Evolutionary conservation across 2,113 vertebrate species (phyloP), one percentile per base, ranked within the genome.

Genomic region (Todiramphus chloris): DNA sequence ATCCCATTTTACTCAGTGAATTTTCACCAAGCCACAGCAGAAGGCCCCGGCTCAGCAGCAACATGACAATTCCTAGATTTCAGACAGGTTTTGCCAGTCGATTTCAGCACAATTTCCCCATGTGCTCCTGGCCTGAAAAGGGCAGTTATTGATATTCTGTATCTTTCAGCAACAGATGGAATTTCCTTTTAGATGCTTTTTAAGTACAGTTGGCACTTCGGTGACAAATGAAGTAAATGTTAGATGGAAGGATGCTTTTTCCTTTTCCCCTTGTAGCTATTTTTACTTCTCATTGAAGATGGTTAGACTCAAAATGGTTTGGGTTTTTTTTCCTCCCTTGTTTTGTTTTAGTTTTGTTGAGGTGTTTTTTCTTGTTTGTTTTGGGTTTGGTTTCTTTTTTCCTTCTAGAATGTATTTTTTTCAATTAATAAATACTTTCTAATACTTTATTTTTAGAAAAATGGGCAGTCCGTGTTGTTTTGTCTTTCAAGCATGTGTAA

Each of bases 1-100:
- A 91, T 93, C 62, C 56, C 81, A 6, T 79, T 89, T 91, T 94
- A 76, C 87, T 72, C 85, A 78, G 96, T 96, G 93, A 93, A 95
- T 94, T 96, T 96, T 93, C 96, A 96, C 67, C 1, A 4, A 74
- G 82, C 74, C 62, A 25, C 77, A 78, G 91, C 89, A 87, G 79
- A 93, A 93, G 88, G 80, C 86, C 86, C 66, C 25, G 48, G 68
- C 90, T 89, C 28, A 51, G 48, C 18, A 30, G 75, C 41, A 81
- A 35, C 24, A 53, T 10, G 58, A 69, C 87, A 78, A 37, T 73
- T 84, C 13, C 8, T 53, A 56, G 30, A 41, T 75, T 44, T 48
- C 83, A n/a, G 5, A 1, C 30, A 78, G 53, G 56, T 86, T 95
- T 90, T 92, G 37, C 56, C 62, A 8, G 18, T 16, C 0, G 5